phyloP scores from a whole-genome alignment of 2,888 invertebrate genomes.

The Platynereis dumerilii region DNA sequence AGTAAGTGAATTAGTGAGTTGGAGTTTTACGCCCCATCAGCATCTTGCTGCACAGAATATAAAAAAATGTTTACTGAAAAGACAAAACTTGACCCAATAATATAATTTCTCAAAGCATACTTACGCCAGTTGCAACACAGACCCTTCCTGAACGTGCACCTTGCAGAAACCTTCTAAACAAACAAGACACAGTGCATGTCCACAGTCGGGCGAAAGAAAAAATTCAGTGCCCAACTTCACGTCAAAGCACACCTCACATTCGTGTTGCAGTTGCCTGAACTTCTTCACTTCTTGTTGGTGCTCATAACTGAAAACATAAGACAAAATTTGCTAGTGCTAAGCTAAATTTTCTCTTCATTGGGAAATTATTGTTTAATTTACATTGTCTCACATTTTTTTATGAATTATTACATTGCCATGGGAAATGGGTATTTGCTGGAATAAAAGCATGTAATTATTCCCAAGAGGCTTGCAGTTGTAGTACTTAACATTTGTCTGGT shows the following conservation, averaged over 20 bases:
- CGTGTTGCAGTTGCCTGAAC: slow-evolving; percentile 44
- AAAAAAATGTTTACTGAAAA: no score
- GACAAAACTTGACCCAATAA: no score
- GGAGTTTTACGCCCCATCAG: no score
- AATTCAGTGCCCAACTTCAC: slow-evolving; percentile 45
- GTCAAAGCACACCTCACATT: slow-evolving; percentile 50
- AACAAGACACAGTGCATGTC: slow-evolving; percentile 47
- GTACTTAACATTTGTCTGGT: no score
- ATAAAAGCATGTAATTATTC: no score
- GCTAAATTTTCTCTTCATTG: not conserved
- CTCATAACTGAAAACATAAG: slow-evolving; percentile 39
- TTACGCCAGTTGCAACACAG: slow-evolving; percentile 48
- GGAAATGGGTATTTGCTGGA: no score
- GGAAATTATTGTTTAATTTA: not conserved
- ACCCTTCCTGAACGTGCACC: slow-evolving; percentile 49
- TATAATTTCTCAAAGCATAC: no score
- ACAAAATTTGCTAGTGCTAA: not conserved
- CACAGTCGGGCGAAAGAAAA: slow-evolving; percentile 44
- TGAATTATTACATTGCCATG: no score
- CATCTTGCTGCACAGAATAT: no score
- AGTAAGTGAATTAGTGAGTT: no score
- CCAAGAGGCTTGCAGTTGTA: no score
- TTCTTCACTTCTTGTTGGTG: slow-evolving; percentile 37
- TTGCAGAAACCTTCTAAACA: slow-evolving; percentile 47
- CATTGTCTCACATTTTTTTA: no score